Base-by-base conservation (phyloP, 2,888 invertebrate species). In the Amblyteles armatorius region DNA sequence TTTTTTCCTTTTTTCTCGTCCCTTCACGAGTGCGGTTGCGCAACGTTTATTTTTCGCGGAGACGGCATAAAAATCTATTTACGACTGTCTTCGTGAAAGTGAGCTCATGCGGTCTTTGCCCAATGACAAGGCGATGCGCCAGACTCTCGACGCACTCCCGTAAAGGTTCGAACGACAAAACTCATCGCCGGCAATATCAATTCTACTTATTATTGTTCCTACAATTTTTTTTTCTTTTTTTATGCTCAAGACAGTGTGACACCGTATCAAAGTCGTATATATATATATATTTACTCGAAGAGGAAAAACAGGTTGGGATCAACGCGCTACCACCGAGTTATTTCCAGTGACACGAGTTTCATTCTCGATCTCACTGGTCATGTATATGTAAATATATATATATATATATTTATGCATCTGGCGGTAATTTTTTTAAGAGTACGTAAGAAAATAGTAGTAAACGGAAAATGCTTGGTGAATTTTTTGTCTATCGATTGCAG, bases 141-240 rank as follows among this genome's bases (percentile, higher is more conserved):
- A 52, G 22, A 33, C 13, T 29, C 33, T 33, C 13, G 16, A 3
- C 9, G 3, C 11, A 60, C 48, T 57, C 68, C 81, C 50, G 68
- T 60, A 76, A 74, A 74, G 68, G 68, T 60, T 50, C 68, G 74
- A 48, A 60, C 57, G 68, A 44, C 40, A 55, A 48, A 67, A 80
- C 16, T 73, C 29, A 7, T 67, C 36, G 50, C 40, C 72, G 1
- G 40, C 79, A 26, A 22, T 9, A 48, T 19, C 50, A n/a, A 63
- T 72, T 44, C 36, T 52, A 60, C 48, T 74, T 36, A 26, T 81
- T 68, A 57, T 60, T 69, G 68, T 81, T 65, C 19, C 33, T 74
- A 68, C 68, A 26, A 16, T 40, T 33, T 57, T 44, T 33, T 67
- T 48, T 63, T 19, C 55, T 29, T 33, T 36, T 52, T 50, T 68